phyloP scores from a whole-genome alignment of 2,113 vertebrate genomes.

The Odontesthes bonariensis region DNA sequence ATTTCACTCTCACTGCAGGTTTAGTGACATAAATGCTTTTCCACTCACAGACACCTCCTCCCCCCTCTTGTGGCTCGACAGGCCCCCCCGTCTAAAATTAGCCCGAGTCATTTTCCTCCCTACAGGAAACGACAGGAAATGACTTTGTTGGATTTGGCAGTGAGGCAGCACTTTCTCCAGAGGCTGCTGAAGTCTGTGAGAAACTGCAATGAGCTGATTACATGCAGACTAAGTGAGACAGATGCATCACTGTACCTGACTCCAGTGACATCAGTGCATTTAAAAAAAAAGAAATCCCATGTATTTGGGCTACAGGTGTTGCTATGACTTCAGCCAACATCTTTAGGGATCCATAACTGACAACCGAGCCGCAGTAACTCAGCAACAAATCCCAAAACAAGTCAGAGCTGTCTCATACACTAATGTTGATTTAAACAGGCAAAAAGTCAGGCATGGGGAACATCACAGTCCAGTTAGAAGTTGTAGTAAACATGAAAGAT shows the following conservation, averaged over 20 bases:
- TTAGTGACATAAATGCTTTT: constrained; percentile 49
- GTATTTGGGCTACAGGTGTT: constrained; percentile 51
- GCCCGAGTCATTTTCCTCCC: constrained; percentile 71
- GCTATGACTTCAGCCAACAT: constrained; percentile 60
- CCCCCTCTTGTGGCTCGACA: constrained; percentile 52
- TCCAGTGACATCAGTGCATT: neutral
- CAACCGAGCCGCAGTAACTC: constrained; percentile 57
- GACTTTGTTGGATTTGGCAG: constrained; percentile 83
- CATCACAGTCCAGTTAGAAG: constrained; percentile 30
- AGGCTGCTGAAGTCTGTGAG: constrained; percentile 45
- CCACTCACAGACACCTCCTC: constrained; percentile 42
- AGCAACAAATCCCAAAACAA: constrained; percentile 62
- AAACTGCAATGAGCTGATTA: constrained; percentile 18
- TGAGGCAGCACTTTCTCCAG: constrained; percentile 78
- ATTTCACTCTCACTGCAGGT: constrained; percentile 35
- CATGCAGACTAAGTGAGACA: constrained; percentile 28
- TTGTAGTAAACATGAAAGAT: constrained; percentile 30
- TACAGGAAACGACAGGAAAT: constrained; percentile 81
- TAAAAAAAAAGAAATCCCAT: constrained; percentile 10
- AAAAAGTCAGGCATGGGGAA: constrained; percentile 22
- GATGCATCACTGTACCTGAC: constrained; percentile 38
- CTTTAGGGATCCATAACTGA: constrained; percentile 58
- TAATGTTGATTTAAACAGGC: constrained; percentile 29
- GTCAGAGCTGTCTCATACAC: constrained; percentile 21
- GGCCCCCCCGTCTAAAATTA: constrained; percentile 78